These are phyloP conservation scores for Odontomyia ornata DNA, from an alignment of 2,888 invertebrate genomes.

Conservation along the genomic window DNA sequence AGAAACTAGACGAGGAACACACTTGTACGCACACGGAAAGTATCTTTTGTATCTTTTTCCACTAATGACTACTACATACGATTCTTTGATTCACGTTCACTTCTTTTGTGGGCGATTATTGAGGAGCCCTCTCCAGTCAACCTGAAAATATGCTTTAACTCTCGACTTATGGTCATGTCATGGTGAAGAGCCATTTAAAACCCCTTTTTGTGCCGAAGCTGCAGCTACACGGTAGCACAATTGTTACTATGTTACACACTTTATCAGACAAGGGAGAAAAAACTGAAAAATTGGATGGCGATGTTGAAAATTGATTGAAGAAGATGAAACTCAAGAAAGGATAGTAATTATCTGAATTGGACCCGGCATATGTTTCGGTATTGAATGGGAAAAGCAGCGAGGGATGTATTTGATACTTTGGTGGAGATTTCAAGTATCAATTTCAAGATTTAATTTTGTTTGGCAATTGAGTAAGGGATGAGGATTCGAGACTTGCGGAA, in stretches of 20 bases:
- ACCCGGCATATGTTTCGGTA: neutral
- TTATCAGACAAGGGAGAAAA: neutral
- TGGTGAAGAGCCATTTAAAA: constrained; percentile 30
- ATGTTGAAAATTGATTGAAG: constrained; percentile 22
- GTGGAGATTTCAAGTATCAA: constrained; percentile 22
- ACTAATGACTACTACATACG: constrained; percentile 14
- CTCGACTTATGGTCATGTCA: constrained; percentile 36
- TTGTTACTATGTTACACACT: constrained; percentile 31
- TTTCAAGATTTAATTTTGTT: constrained; percentile 26
- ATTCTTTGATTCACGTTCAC: neutral
- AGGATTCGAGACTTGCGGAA: too few species aligned
- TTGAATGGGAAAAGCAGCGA: neutral
- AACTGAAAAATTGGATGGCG: neutral
- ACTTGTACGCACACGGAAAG: constrained; percentile 2
- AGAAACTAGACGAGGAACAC: neutral
- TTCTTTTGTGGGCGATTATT: constrained; percentile 30
- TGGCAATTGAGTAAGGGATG: neutral
- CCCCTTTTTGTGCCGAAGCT: neutral
- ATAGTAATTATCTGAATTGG: constrained; percentile 18
- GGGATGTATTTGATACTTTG: constrained; percentile 23
- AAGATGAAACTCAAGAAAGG: constrained; percentile 18
- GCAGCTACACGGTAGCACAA: constrained; percentile 19
- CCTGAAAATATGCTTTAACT: constrained; percentile 34
- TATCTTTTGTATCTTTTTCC: constrained; percentile 23
- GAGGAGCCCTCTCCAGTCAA: constrained; percentile 19